Base-by-base conservation (phyloP, 1,140 invertebrate genomes). In the Drosophila persimilis region DNA sequence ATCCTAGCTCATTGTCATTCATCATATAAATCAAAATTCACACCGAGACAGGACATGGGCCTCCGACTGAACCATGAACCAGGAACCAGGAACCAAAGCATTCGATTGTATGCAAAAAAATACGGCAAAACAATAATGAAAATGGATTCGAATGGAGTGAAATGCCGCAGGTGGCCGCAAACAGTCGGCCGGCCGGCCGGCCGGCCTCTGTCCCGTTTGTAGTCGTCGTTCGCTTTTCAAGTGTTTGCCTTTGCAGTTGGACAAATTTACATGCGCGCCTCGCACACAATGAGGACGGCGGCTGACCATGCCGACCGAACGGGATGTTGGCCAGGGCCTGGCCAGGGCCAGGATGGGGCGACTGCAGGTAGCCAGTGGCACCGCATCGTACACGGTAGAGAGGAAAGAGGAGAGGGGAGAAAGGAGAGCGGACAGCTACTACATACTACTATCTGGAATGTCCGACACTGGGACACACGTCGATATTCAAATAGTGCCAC, bases 231-330 rank as follows among this genome's bases (percentile, higher is more conserved):
- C 45, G 45, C 67, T 46, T 67, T 81, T 78, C 79, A 78, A 84
- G 80, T 83, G 80, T 83, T 83, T 83, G 80, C 63, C 80, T 71
- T 83, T 78, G 80, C 80, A 79, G 64, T 78, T 78, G 80, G 80
- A 84, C 80, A 84, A 84, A 84, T 84, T 84, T 84, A 84, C 80
- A 84, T 84, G 75, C 80, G 61, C 60, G 75, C 75, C 79, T 59
- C 39, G 79, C 71, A 75, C 74, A 83, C 79, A 83, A 83, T 78
- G 79, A 83, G 60, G 60, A 41, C 63, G 57, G 51, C 65, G 50
- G 24, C 56, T 31, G 45, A 50, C 44, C 65, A 39, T 45, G 11
- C 15, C 51, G 67, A 35, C 51, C 20, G 20, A 20, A 20, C 20
- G 20, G 1, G 20, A 20, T 20, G 20, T 2, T 20, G 20, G 29